These are phyloP conservation scores for Diplazon laetatorius DNA, from an alignment of 2,888 invertebrate species.

Conservation along the genomic window DNA sequence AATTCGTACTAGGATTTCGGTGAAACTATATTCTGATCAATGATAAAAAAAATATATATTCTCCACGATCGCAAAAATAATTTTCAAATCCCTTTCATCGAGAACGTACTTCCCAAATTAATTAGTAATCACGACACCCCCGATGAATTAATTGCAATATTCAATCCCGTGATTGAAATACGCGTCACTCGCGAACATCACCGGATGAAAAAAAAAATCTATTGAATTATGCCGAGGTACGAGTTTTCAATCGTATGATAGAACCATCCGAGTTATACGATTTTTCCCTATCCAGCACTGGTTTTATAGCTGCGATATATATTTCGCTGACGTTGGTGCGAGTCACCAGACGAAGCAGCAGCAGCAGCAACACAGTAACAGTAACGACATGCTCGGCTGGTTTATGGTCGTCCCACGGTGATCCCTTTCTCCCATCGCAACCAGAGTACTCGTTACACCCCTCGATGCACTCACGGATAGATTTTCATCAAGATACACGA, in stretches of 20 bases:
- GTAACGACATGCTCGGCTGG: conserved; percentile 26
- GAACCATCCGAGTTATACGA: conserved; percentile 20
- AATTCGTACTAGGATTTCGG: too few relatives aligned
- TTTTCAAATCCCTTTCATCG: not conserved
- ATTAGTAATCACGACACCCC: not conserved
- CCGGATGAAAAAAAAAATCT: conserved; percentile 1
- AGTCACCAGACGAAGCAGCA: conserved; percentile 18
- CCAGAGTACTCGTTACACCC: conserved; percentile 51
- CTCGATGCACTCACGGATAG: conserved; percentile 29
- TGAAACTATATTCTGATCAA: too few relatives aligned
- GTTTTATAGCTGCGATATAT: conserved; percentile 47
- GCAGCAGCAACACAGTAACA: conserved; percentile 5
- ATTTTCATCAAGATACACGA: conserved; percentile 33
- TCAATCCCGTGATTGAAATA: not conserved
- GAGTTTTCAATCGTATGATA: conserved; percentile 44
- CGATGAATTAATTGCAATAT: not conserved
- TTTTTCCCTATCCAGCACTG: conserved; percentile 20
- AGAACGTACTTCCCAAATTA: not conserved
- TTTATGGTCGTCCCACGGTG: conserved; percentile 45
- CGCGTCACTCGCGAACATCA: not conserved
- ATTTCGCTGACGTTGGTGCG: conserved; percentile 45
- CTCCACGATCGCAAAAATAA: not conserved
- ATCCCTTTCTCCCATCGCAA: conserved; percentile 40
- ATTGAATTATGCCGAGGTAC: conserved; percentile 44
- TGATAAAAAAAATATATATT: too few relatives aligned